Evolutionary conservation across 2,113 vertebrate species (phyloP).

Genomic region (Hemiscyllium ocellatum): DNA sequence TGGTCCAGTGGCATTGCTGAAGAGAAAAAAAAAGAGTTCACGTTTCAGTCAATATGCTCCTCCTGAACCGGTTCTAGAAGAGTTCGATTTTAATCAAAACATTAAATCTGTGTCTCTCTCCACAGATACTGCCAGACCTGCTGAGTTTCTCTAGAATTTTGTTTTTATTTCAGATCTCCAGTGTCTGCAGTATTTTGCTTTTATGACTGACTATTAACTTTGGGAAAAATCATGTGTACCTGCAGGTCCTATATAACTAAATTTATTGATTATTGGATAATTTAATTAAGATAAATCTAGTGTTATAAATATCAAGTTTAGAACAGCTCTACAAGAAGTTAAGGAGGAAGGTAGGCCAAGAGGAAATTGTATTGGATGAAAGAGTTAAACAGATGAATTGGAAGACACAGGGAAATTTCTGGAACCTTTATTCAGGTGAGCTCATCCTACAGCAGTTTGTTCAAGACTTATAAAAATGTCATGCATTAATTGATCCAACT

Average conservation of each 20-base stretch:
- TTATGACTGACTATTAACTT: background rate
- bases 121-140: no score
- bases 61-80: no score
- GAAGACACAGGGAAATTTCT: background rate
- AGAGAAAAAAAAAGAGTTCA: no score
- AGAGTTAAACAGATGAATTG: background rate
- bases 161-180: no score
- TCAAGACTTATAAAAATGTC: background rate
- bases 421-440: background rate
- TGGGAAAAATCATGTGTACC: background rate
- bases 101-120: no score
- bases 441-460: background rate
- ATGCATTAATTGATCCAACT: background rate
- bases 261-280: background rate
- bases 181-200: no score
- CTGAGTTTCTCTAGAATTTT: no score
- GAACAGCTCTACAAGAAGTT: background rate
- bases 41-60: no score
- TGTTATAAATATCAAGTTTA: background rate
- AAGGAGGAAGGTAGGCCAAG: background rate
- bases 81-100: no score
- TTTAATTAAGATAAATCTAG: background rate
- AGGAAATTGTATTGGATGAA: background rate
- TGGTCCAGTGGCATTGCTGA: no score
- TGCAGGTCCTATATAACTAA: background rate